Evolutionary conservation across 2,888 invertebrate species (phyloP).

Genomic region (Nemurella pictetii): DNA sequence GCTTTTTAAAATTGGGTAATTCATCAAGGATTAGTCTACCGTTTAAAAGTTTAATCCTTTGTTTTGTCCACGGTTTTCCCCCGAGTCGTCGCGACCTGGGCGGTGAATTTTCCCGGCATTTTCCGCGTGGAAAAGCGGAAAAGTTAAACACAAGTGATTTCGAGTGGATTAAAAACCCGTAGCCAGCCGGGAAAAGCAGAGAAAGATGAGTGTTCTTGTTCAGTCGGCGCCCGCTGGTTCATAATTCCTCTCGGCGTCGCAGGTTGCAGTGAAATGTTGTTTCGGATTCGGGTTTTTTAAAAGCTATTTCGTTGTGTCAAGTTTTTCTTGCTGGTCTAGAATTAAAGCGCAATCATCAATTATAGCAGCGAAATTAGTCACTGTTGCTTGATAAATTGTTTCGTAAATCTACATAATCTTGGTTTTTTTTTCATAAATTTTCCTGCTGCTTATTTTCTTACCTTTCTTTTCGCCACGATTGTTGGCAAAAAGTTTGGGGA

Average conservation of each 20-base stretch:
- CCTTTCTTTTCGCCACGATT: neutral
- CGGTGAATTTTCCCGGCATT: neutral
- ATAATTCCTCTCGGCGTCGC: neutral
- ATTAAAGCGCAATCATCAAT: neutral
- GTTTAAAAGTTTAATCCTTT: neutral
- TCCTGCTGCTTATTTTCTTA: too few species aligned
- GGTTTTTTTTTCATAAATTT: too few species aligned
- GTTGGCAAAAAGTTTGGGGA: neutral
- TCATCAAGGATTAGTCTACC: neutral
- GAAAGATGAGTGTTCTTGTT: neutral
- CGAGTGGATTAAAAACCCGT: neutral
- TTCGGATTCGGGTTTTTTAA: neutral
- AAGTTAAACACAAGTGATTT: neutral
- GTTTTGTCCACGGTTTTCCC: neutral
- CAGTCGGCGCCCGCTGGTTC: neutral
- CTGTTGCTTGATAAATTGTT: neutral
- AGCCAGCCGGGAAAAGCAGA: neutral
- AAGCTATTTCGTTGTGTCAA: neutral
- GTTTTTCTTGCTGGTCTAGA: neutral
- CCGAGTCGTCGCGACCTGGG: neutral
- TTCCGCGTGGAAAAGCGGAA: neutral
- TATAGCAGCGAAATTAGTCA: neutral
- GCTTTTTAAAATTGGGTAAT: too few species aligned
- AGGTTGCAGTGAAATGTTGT: neutral
- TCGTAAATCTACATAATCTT: neutral